Evolutionary conservation across 2,113 vertebrate species (phyloP).

Genomic region (Loxodonta africana): DNA sequence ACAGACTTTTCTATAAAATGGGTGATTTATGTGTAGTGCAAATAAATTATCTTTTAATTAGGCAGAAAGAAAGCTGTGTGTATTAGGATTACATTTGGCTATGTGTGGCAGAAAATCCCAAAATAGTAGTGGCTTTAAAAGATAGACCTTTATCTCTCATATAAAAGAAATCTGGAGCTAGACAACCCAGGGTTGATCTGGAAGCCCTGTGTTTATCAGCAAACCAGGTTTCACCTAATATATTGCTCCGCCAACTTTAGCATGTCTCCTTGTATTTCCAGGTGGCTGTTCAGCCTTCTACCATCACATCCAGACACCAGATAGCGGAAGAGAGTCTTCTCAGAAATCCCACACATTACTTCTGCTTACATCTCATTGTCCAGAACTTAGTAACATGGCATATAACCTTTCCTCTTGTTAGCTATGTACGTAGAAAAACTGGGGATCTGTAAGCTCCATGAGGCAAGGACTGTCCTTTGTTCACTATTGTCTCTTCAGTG

Average conservation of each 20-base stretch:
- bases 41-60: neutral
- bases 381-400: neutral
- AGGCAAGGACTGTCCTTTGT: neutral
- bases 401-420: neutral
- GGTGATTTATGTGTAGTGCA: neutral
- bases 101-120: neutral
- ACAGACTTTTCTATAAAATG: neutral
- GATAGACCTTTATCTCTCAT: neutral
- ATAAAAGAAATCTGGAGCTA: conserved; percentile 1
- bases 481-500: neutral
- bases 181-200: neutral
- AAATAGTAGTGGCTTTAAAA: conserved; percentile 30
- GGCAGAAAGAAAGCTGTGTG: neutral
- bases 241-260: neutral
- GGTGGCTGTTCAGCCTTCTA: neutral
- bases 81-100: conserved; percentile 32
- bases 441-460: neutral
- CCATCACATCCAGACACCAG: neutral
- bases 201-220: neutral
- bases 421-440: neutral
- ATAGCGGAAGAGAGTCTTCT: neutral
- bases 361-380: neutral
- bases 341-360: neutral
- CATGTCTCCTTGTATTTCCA: neutral
- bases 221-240: neutral